These are phyloP conservation scores for Acanthornis magna DNA, from an alignment of 2,797 vertebrate genomes.

Conservation along the genomic window DNA sequence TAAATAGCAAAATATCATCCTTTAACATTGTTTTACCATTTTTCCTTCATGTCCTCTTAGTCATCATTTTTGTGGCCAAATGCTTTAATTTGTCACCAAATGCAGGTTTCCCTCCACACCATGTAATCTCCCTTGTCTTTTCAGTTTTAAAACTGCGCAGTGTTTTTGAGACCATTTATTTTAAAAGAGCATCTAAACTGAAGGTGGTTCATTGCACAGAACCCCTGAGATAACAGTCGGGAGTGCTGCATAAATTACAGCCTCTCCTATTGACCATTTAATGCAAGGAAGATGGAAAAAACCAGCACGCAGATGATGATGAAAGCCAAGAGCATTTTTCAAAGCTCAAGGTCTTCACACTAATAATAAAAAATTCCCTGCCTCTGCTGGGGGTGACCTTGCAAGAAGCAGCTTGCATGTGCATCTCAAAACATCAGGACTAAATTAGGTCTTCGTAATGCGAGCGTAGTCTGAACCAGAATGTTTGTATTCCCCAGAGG, in stretches of 20 bases:
- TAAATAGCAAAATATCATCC: neutral
- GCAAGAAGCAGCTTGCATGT: neutral
- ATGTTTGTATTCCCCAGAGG: neutral
- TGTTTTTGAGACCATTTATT: neutral
- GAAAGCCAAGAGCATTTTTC: neutral
- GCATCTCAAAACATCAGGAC: conserved; percentile 7
- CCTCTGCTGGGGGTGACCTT: conserved; percentile 45
- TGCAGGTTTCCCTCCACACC: neutral
- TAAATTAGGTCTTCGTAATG: conserved; percentile 14
- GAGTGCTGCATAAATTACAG: neutral
- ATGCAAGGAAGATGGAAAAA: neutral
- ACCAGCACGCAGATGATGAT: neutral
- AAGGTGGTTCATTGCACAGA: neutral
- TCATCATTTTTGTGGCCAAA: neutral
- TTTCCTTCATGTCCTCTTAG: neutral
- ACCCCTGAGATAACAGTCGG: neutral
- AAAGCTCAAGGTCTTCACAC: neutral
- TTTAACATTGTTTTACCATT: neutral
- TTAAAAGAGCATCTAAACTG: neutral
- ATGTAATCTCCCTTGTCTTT: neutral
- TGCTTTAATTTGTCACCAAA: neutral
- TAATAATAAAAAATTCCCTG: neutral
- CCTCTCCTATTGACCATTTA: neutral
- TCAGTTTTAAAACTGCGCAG: neutral
- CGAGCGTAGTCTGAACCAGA: neutral